Conservation (phyloP, 2,888 invertebrate species). For the Laothoe populi region DNA sequence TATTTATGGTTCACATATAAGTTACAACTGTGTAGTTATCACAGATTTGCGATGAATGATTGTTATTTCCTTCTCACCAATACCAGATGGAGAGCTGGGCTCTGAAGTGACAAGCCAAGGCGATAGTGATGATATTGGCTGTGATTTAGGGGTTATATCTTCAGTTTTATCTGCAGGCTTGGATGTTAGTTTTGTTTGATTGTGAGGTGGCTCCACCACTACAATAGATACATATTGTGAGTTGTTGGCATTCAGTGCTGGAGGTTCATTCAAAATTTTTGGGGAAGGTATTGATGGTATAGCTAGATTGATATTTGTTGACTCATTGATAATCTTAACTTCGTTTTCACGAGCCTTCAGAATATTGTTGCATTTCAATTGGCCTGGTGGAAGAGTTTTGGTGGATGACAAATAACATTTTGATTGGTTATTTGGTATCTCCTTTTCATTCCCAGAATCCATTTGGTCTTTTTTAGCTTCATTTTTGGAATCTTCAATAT, state of each 20-base stretch:
- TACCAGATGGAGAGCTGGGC: conserved; percentile 86
- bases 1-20: background rate
- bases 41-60: conserved; percentile 93
- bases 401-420: conserved; percentile 87
- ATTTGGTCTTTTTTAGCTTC: conserved; percentile 84
- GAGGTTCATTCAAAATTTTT: conserved; percentile 82
- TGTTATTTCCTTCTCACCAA: conserved; percentile 87
- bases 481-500: conserved; percentile 88
- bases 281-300: conserved; percentile 79
- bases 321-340: conserved; percentile 77
- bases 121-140: conserved; percentile 88
- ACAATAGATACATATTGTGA: conserved; percentile 82
- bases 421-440: conserved; percentile 89
- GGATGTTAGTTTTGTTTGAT: conserved; percentile 64
- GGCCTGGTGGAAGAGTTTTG: conserved; percentile 93
- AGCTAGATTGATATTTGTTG: conserved; percentile 72
- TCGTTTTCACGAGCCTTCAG: conserved; percentile 90
- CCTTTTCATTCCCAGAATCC: conserved; percentile 75
- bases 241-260: conserved; percentile 68
- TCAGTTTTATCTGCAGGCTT: conserved; percentile 81
- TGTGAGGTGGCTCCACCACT: conserved; percentile 75
- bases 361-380: conserved; percentile 96
- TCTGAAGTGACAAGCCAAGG: conserved; percentile 94
- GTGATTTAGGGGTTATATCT: conserved; percentile 81
- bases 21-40: conserved; percentile 91